Evolutionary conservation across 2,888 invertebrate species (phyloP).

Genomic region (Molorchus minor): DNA sequence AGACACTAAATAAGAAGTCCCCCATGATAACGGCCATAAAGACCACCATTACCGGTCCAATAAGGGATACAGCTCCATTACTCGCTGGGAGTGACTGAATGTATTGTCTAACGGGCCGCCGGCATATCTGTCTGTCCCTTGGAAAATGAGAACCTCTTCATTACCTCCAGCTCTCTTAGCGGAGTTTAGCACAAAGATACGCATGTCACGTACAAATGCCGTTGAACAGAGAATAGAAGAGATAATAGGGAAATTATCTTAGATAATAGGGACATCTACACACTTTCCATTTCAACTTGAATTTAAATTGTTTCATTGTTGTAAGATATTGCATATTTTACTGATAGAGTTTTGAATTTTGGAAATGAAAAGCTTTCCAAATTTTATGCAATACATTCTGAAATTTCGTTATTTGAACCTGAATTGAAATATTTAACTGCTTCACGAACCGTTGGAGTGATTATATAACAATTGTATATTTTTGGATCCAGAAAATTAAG

Average conservation of each 20-base stretch:
- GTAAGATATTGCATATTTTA: slow-evolving; percentile 20
- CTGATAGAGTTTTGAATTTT: too few species aligned
- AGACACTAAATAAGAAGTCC: slow-evolving; percentile 58
- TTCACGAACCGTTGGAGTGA: too few species aligned
- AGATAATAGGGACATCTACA: slow-evolving; percentile 28
- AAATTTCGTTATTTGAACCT: too few species aligned
- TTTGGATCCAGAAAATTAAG: too few species aligned
- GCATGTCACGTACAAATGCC: slow-evolving; percentile 39
- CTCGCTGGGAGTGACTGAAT: slow-evolving; percentile 50
- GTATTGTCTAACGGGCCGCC: slow-evolving; percentile 53
- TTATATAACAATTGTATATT: too few species aligned
- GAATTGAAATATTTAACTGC: too few species aligned
- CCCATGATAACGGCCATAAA: slow-evolving; percentile 56
- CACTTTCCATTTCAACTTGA: slow-evolving; percentile 25
- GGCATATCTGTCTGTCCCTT: slow-evolving; percentile 51
- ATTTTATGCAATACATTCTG: too few species aligned
- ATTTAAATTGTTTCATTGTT: slow-evolving; percentile 26
- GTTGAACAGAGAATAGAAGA: slow-evolving; percentile 38
- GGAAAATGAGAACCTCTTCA: slow-evolving; percentile 35
- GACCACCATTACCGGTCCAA: slow-evolving; percentile 60
- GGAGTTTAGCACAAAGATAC: slow-evolving; percentile 33
- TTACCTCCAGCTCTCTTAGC: slow-evolving; percentile 35
- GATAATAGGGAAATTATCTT: slow-evolving; percentile 43
- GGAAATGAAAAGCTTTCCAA: too few species aligned
- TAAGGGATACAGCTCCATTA: slow-evolving; percentile 59